phyloP scores from a whole-genome alignment of 2,797 vertebrate species.

The Acanthurus leucopareius region DNA sequence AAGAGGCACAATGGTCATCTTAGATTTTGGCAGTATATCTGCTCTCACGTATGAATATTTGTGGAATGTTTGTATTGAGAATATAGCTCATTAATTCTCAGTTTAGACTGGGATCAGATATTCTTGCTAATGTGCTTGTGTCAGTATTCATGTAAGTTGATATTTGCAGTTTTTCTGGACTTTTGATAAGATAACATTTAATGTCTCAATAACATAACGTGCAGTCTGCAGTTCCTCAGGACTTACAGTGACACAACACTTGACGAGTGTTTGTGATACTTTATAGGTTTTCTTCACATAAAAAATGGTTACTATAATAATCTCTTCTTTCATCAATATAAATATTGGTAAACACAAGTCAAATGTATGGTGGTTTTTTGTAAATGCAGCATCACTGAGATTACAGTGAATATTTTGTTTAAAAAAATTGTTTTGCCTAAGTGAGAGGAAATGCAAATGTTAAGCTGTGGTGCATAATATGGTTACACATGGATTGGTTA shows the following conservation, averaged over 20 bases:
- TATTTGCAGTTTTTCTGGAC: not conserved
- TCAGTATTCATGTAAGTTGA: not conserved
- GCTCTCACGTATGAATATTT: not conserved
- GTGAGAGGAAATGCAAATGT: too few species aligned
- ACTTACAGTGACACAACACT: not conserved
- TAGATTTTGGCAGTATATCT: not conserved
- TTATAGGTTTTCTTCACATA: not conserved
- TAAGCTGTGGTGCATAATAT: not conserved
- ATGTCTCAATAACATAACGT: not conserved
- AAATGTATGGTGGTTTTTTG: too few species aligned
- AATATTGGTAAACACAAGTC: too few species aligned
- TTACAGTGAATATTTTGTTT: too few species aligned
- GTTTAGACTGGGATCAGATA: not conserved
- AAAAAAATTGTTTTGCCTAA: too few species aligned
- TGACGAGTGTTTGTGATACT: not conserved
- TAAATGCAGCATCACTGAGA: too few species aligned
- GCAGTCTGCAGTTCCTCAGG: not conserved
- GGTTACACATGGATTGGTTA: conserved; percentile 20
- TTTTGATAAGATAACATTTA: not conserved
- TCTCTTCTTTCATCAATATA: too few species aligned
- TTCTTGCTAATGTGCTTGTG: not conserved
- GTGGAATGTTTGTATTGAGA: not conserved
- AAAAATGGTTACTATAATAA: too few species aligned
- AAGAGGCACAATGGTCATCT: not conserved
- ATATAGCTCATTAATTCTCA: not conserved